Evolutionary conservation across 1,140 invertebrate genomes (phyloP), one percentile per base, ranked within the genome.

Genomic region (Leguminivora glycinivorella): DNA sequence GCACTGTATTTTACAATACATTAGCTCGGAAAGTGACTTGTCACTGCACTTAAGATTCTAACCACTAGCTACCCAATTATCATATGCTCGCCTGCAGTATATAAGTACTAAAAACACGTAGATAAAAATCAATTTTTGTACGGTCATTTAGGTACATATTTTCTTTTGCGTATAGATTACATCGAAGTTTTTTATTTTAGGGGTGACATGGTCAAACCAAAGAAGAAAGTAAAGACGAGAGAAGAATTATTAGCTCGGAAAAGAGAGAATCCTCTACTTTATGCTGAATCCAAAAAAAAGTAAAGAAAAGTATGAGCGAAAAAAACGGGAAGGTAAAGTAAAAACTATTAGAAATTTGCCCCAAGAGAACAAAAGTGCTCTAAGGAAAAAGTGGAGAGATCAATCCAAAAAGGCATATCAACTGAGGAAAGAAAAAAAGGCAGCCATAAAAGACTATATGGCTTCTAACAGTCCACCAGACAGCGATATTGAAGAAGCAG

Each of bases 321-420:
- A 14, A 63, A 63, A 29, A 63, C 31, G 24, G 31, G 25, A 63
- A 63, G 31, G 60, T 6, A 63, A 63, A 63, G 25, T 34, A 29
- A 19, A 19, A 2, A 63, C n/a, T 29, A 63, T 31, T 29, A 1
- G n/a, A 6, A 17, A 63, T 63, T 63, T 63, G 10, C 25, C 31
- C 4, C 25, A 2, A 63, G 29, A 10, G 10, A 10, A 9, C 2
- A 14, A 63, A 31, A 63, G 60, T 29, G 31, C 52, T n/a, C 17
- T 56, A 56, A 56, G 17, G 7, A 56, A 56, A 56, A 56, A 56
- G 17, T 56, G 52, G 52, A 56, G 52, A 56, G 52, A 56, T 2
- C n/a, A 17, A 47, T 47, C 43, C 12, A 47, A 47, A 56, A 56
- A 19, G 17, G 52, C 52, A 56, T 56, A 56, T 56, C 52, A 56